Base-by-base conservation (phyloP, 1,140 invertebrate genomes). In the Sesamia nonagrioides region DNA sequence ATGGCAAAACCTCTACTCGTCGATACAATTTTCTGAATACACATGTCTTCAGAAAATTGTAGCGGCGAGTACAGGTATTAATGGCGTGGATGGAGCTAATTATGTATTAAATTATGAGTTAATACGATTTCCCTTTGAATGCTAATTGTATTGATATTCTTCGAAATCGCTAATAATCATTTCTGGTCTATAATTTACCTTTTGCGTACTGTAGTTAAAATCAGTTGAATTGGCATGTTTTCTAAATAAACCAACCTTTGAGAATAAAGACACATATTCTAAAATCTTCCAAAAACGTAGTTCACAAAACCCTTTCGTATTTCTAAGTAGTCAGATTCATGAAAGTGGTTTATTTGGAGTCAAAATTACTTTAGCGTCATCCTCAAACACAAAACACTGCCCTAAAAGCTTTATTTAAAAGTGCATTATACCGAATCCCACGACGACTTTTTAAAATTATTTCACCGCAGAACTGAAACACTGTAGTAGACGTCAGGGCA, bases 401-500 rank as follows among this genome's bases (percentile, higher is more conserved):
- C 11, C 40, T 60, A 45, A 45, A 48, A 37, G 45, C 56, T 9
- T 63, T 48, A 35, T 54, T 52, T 45, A 45, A 73, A 73, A 42
- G 37, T 73, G 54, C 54, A 73, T 58, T 54, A 48, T 18, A 63
- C 27, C 17, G 17, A 18, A 75, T 13, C 54, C 33, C 52, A 40
- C 18, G 58, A 42, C 40, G 58, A 74, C 35, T 48, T 74, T 45
- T 40, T 72, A 77, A 80, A 80, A 77, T 56, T 61, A 72, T 80
- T 75, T 76, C 71, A 85, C 81, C 84, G 83, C 80, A 86, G 88
- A 88, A 86, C 82, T 87, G 81, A 87, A 89, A 88, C 88, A 89
- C 84, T 81, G 79, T 86, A 78, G 86, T 85, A 88, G 88, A 89
- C 84, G 85, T 88, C 83, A 81, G 84, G 77, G 87, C 89, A 92